These are phyloP conservation scores for Montipora efflorescens DNA, from an alignment of 64 coral and sea anemone genomes.

Conservation along the genomic window DNA sequence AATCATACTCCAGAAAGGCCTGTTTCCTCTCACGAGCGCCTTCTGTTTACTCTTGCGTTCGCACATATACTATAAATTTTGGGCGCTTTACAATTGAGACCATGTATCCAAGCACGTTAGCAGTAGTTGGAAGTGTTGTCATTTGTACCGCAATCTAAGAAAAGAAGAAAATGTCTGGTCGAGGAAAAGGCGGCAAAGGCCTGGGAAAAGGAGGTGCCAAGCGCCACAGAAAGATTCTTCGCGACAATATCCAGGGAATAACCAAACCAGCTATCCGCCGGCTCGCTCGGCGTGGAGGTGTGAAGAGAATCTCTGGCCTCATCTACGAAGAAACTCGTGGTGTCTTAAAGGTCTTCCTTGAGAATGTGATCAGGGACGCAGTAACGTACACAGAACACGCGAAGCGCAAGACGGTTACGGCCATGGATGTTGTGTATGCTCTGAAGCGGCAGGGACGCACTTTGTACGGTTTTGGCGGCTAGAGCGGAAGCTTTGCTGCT, in stretches of 20 bases:
- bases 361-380: conserved; percentile 87
- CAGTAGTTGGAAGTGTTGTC: no score
- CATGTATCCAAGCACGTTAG: no score
- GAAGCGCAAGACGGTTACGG: conserved; percentile 86
- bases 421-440: conserved; percentile 91
- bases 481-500: neutral
- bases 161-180: conserved; percentile 75
- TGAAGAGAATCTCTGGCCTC: conserved; percentile 95
- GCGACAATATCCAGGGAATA: conserved; percentile 96
- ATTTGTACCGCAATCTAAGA: no score
- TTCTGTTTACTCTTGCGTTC: conserved; percentile 12
- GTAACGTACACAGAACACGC: conserved; percentile 87
- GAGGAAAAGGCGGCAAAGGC: conserved; percentile 96
- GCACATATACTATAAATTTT: neutral
- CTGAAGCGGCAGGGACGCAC: conserved; percentile 88
- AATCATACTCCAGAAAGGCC: neutral
- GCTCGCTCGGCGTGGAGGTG: conserved; percentile 94
- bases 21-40: no score
- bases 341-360: conserved; percentile 83
- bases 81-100: no score
- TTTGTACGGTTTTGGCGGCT: conserved; percentile 91
- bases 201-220: conserved; percentile 95
- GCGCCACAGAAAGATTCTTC: conserved; percentile 96
- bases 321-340: conserved; percentile 93
- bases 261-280: conserved; percentile 95